A percentile compares a stretch with the other conserved stretches of the same genome.
Conservation (phyloP, 2,888 invertebrate genomes). For the Cheilosia soror region DNA sequence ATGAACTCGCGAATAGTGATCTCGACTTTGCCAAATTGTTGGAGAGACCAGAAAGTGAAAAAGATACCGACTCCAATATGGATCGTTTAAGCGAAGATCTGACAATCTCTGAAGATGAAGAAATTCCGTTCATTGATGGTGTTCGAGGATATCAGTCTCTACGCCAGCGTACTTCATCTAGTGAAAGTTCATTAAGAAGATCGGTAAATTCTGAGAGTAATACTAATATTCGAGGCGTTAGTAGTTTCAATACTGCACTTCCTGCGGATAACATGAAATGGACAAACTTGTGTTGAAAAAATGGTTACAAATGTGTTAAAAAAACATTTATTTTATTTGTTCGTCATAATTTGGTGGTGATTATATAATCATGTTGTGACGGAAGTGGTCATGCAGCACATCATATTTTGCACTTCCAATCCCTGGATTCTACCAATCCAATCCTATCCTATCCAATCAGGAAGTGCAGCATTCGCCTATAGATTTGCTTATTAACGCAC, state of each 20-base stretch:
- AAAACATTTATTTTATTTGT: too few relatives aligned
- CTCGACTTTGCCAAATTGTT: conserved; percentile 85
- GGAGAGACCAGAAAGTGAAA: conserved; percentile 80
- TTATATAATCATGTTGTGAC: too few relatives aligned
- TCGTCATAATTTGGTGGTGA: too few relatives aligned
- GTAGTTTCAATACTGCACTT: neutral
- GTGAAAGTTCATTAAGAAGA: conserved; percentile 78
- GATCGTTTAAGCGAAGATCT: conserved; percentile 72
- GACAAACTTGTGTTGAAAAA: too few relatives aligned
- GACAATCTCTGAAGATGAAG: conserved; percentile 80
- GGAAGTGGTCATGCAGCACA: too few relatives aligned
- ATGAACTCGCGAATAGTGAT: conserved; percentile 84
- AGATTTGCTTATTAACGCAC: neutral
- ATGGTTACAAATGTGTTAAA: too few relatives aligned
- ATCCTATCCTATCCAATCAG: too few relatives aligned
- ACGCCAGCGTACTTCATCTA: conserved; percentile 78
- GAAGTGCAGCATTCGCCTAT: too few relatives aligned
- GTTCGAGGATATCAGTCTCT: conserved; percentile 81
- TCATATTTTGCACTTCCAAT: too few relatives aligned
- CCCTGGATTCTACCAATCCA: too few relatives aligned
- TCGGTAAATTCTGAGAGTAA: conserved; percentile 77
- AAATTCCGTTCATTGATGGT: conserved; percentile 83
- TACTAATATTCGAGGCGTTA: neutral
- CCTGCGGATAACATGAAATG: too few relatives aligned
- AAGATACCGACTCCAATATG: conserved; percentile 44